Percentiles rank a stretch among this genome's conserved stretches.
Conservation (phyloP, 2,113 vertebrate species). For the Ceyx cyanopectus region DNA sequence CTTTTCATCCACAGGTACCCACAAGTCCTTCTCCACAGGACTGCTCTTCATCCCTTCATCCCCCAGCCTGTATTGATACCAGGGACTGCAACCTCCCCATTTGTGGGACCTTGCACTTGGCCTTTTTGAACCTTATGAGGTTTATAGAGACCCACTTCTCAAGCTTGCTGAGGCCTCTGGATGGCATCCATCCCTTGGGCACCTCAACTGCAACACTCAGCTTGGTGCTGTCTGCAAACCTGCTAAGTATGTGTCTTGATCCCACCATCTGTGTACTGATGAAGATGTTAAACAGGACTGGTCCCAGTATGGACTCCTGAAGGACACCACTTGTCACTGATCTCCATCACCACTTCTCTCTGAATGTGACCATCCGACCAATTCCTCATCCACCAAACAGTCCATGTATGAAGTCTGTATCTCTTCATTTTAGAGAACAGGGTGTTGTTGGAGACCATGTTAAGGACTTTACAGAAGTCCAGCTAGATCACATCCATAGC, state of each 20-base stretch:
- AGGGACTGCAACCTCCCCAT: not conserved
- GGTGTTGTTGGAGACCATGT: not conserved
- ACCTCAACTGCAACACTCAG: not conserved
- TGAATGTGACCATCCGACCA: not conserved
- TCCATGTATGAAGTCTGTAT: not conserved
- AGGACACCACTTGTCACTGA: not conserved
- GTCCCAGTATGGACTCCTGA: accelerated
- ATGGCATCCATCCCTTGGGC: not conserved
- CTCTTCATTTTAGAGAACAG: not conserved
- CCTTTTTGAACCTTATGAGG: not conserved
- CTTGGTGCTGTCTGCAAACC: not conserved
- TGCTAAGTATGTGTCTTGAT: not conserved
- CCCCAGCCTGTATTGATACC: not conserved
- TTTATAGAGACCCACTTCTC: not conserved
- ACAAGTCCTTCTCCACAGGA: not conserved
- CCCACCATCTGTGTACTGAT: not conserved
- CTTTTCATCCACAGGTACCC: not conserved
- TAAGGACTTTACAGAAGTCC: not conserved
- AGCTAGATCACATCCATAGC: not conserved
- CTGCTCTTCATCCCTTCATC: not conserved
- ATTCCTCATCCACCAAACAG: not conserved
- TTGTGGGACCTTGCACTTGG: not conserved
- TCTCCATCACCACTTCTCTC: not conserved
- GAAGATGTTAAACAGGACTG: not conserved
- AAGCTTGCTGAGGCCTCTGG: not conserved